Base-by-base conservation (phyloP, 2,797 vertebrate species). In the Rhabdophis nuchalis region DNA sequence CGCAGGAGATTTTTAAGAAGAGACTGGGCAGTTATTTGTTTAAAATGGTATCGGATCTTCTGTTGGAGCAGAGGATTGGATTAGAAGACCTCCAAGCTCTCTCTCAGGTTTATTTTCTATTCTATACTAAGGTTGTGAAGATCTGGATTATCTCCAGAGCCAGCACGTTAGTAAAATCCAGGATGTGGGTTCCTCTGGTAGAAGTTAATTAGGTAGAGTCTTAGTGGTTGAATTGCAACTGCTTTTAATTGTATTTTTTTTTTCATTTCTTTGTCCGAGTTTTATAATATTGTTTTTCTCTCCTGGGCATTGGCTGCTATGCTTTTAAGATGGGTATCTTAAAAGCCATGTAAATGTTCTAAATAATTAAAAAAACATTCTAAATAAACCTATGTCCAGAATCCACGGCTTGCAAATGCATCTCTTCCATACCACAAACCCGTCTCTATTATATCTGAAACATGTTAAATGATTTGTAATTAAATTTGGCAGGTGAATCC, bases 401-500 rank as follows among this genome's bases (percentile, higher is more conserved):
- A 82, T 82, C 20, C 20, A 12, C 12, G 41, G 20, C 72, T 82
- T 13, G 72, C 20, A 25, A 25, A 46, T 5, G 20, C 72, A 82
- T 5, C 36, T 46, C 72, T 82, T 82, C 72, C 25, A 25, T 2
- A 46, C 41, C 10, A 46, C 20, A 46, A 46, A 29, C 90, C 0
- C 0, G 29, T 93, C 93, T 27, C 52, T 86, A 0, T 32, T 7
- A 6, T 89, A 0, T 58, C 29, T 10, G 93, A 86, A 95, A 90
- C 90, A 90, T 1, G 0, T 95, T 93, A 89, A 94, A 95, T 95
- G 93, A 94, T 94, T 95, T 93, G 95, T 94, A 96, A 97, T 96
- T 87, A 93, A 95, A 94, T 96, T 96, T 96, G 96, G 95, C 96
- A 97, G 95, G 41, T n/a, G 11, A 36, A 50, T 91, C 90, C 82